Conservation (phyloP, 2,797 vertebrate species). For the Gobionotothen gibberifrons region DNA sequence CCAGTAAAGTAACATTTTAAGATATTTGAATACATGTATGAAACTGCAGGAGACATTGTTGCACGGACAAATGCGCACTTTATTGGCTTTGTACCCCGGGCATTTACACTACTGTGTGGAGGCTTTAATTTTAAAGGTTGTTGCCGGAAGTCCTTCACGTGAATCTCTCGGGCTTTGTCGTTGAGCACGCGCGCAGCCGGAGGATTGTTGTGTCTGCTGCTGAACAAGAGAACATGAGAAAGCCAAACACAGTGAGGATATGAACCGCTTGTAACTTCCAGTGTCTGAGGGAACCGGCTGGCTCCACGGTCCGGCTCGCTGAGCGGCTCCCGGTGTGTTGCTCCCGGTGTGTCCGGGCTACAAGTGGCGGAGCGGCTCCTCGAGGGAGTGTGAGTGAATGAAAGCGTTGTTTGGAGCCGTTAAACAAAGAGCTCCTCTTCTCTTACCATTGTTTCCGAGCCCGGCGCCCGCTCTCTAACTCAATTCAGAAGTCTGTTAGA, state of each 20-base stretch:
- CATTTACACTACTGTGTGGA: too few relatives aligned
- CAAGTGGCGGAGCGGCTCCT: slow-evolving; percentile 2
- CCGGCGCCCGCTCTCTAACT: slow-evolving; percentile 40
- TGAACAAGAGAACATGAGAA: background rate
- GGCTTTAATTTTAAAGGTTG: slow-evolving; percentile 52
- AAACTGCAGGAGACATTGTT: fast-evolving
- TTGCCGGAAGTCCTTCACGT: slow-evolving; percentile 21
- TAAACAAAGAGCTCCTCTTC: slow-evolving; percentile 73
- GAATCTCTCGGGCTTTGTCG: fast-evolving
- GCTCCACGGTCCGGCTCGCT: background rate
- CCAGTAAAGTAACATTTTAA: background rate
- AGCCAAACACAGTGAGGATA: slow-evolving; percentile 20
- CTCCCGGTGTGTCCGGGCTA: fast-evolving
- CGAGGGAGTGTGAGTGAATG: slow-evolving; percentile 35
- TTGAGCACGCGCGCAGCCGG: background rate
- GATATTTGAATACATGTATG: slow-evolving; percentile 3
- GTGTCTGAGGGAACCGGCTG: slow-evolving; percentile 4
- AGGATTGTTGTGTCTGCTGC: background rate
- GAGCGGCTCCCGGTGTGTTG: background rate
- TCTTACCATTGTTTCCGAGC: slow-evolving; percentile 66
- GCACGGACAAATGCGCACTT: background rate
- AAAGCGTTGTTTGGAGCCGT: slow-evolving; percentile 57
- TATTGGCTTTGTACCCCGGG: background rate
- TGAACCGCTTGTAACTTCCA: slow-evolving; percentile 18
- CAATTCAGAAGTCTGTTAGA: slow-evolving; percentile 5